Base-by-base conservation (phyloP, 2,888 invertebrate species). In the Thymelicus lineola region DNA sequence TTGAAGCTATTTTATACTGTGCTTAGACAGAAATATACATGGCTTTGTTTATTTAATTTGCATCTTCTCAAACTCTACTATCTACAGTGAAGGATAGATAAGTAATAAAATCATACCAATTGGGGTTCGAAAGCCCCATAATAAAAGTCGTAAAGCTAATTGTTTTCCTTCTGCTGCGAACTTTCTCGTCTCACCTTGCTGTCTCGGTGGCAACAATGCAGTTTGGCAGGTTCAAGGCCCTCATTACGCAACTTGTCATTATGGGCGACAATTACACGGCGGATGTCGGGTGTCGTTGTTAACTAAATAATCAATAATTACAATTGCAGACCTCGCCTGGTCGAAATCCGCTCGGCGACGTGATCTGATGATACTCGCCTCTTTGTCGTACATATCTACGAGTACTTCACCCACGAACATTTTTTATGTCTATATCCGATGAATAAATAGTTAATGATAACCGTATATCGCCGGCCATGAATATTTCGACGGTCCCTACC, bases 211-310 rank as follows among this genome's bases (percentile, higher is more conserved):
- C 46, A 64, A 61, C 64, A 71, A 63, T 72, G 66, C 58, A 36
- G 70, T 70, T 76, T 72, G 77, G 72, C 66, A 79, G 79, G 84
- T 84, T 86, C 84, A 84, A 84, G 76, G 83, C 72, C 79, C 86
- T 82, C 81, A 82, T 85, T 85, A 82, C 78, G 78, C 75, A 83
- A 82, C 79, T 73, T 72, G 75, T 77, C 75, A 75, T 78, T 79
- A 79, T 79, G 72, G 72, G 71, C 72, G 72, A 72, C 74, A 82
- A 82, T 78, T 81, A 80, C 73, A 79, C 75, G 77, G 75, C 78
- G 80, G 77, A 82, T 77, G 80, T 79, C 71, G 74, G 71, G 71
- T 74, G 73, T 72, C 57, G 69, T 72, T 72, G 73, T 76, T 74
- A 79, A 80, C 79, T 81, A 80, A 81, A 80, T 78, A 78, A 77